These are phyloP conservation scores for Cotesia congregata DNA, from an alignment of 2,888 invertebrate genomes.

Conservation along the genomic window DNA sequence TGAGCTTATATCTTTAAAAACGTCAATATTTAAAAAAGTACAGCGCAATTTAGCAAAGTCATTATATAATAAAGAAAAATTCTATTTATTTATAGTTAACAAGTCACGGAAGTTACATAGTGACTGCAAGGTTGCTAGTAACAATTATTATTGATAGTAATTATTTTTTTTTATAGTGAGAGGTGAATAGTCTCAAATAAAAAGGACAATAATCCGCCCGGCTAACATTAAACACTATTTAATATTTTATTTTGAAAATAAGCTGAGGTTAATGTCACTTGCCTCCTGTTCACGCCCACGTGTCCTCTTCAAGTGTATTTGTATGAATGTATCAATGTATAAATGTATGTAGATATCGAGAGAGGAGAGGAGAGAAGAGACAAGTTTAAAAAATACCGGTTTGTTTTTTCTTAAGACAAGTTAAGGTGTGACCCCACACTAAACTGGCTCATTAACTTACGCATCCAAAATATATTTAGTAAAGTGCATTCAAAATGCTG, in stretches of 20 bases:
- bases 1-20: no score
- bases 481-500: neutral
- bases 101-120: no score
- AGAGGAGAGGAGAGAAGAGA: constrained; percentile 31
- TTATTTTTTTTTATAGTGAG: neutral
- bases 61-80: no score
- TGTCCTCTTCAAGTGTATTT: constrained; percentile 41
- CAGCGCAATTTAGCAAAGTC: no score
- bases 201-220: constrained; percentile 18
- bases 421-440: constrained; percentile 58
- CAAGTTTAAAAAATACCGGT: constrained; percentile 53
- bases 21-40: no score
- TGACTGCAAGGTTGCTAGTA: no score
- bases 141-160: no score
- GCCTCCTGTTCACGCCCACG: constrained; percentile 49
- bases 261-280: constrained; percentile 46
- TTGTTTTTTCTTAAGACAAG: constrained; percentile 44
- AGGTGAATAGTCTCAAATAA: constrained; percentile 8
- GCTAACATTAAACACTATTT: constrained; percentile 33
- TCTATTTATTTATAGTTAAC: no score
- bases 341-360: neutral
- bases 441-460: constrained; percentile 59
- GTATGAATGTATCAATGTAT: constrained; percentile 22
- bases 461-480: constrained; percentile 3
- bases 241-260: constrained; percentile 51